Percentiles rank a stretch among this genome's conserved stretches.
phyloP scores from a whole-genome alignment of 1,140 invertebrate genomes.

The Xylocopa sonorina region DNA sequence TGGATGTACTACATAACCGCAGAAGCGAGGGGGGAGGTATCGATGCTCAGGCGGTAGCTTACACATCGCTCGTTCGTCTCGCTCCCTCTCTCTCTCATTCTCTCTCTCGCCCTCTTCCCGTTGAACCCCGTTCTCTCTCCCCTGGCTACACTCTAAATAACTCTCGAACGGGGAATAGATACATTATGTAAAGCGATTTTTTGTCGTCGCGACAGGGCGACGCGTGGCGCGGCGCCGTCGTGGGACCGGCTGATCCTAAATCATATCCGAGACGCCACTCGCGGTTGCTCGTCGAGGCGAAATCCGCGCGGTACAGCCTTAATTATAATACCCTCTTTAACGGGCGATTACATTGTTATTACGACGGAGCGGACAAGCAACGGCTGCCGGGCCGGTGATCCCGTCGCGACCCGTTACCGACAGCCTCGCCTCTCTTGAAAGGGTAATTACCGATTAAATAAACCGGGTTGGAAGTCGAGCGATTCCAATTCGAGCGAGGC shows the following conservation, averaged over 20 bases:
- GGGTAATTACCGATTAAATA: conserved; percentile 32
- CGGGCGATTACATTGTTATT: conserved; percentile 55
- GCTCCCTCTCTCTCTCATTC: neutral
- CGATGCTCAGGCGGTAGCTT: conserved; percentile 45
- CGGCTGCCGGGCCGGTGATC: conserved; percentile 22
- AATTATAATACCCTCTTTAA: conserved; percentile 52
- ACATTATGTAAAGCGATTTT: conserved; percentile 50
- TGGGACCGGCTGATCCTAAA: neutral
- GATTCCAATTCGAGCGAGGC: conserved; percentile 15
- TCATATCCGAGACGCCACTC: neutral
- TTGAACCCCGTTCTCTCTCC: neutral
- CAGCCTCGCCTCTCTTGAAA: neutral
- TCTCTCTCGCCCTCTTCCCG: no score
- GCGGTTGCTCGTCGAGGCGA: neutral
- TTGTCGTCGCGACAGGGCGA: neutral
- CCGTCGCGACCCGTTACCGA: neutral
- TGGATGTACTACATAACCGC: conserved; percentile 69
- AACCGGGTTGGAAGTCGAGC: conserved; percentile 11
- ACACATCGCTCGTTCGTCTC: neutral
- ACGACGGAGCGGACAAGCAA: conserved; percentile 33
- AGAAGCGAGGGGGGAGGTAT: conserved; percentile 58
- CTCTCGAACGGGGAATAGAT: conserved; percentile 26
- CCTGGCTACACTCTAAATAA: conserved; percentile 32
- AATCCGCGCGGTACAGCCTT: conserved; percentile 42
- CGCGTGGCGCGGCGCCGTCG: neutral